Base-by-base conservation (phyloP, 2,797 vertebrate genomes). In the Labroides dimidiatus region DNA sequence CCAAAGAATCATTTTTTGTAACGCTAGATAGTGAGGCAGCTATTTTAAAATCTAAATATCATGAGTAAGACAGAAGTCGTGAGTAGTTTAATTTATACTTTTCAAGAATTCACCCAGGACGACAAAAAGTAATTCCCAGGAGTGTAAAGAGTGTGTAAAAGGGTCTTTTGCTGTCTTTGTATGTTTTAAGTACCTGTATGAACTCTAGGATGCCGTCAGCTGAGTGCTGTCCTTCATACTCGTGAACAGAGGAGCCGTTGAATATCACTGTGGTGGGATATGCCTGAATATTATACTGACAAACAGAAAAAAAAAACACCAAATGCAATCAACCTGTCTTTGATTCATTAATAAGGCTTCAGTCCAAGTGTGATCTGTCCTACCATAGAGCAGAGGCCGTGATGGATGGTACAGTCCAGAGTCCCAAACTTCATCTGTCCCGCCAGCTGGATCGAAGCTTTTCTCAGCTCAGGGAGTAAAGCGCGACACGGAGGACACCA, bases 401-500 rank as follows among this genome's bases (percentile, higher is more conserved):
- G 95, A 20, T 99, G 98, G 69, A 99, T 82, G 47, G 98, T 99
- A 66, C 98, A 99, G 84, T 99, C 98, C 55, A 99, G 77, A 0
- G 98, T 99, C 4, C 98, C 98, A 85, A 99, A 97, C 89, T 93
- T 96, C 74, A 98, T 89, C 81, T 96, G 97, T 53, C 97, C 97
- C 24, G 94, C 94, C 75, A 99, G 84, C 67, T 96, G 95, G 80
- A 97, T 95, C 0, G 98, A 99, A 63, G 98, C 97, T 92, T 98
- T 99, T 51, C 97, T 94, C 80, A 99, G 88, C 68, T 99, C 97
- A 19, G 97, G 97, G 59, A 99, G 93, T 63, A 99, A 89, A 33
- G 98, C 97, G 63, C 95, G 93, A 66, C 98, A 99, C 0, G 98
- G 98, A 65, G 98, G 98, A 81, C 98, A 99, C 98, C 97, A 99